Conservation (phyloP, 2,113 vertebrate species). For the Ciconia maguari region DNA sequence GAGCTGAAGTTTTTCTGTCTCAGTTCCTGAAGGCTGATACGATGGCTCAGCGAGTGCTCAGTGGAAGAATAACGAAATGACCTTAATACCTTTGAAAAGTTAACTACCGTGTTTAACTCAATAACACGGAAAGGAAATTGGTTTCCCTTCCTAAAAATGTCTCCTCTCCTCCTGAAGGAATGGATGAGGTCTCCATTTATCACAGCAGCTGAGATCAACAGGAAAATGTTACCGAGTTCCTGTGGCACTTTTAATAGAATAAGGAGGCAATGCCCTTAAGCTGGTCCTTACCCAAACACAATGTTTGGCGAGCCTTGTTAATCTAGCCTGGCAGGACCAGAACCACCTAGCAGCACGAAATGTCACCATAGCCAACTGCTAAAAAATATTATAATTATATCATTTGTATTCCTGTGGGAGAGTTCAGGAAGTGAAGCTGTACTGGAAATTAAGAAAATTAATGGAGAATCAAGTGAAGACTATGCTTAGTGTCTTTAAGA, state of each 20-base stretch:
- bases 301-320: not conserved
- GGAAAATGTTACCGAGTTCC: not conserved
- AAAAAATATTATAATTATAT: not conserved
- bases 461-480: not conserved
- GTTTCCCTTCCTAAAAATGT: not conserved
- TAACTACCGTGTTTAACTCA: not conserved
- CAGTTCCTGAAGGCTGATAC: not conserved
- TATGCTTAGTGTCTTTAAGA: not conserved
- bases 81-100: not conserved
- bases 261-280: not conserved
- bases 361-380: not conserved
- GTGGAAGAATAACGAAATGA: not conserved
- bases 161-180: not conserved
- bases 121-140: not conserved
- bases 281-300: slow-evolving; percentile 4
- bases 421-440: not conserved
- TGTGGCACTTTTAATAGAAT: not conserved
- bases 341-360: not conserved
- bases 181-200: slow-evolving; percentile 12
- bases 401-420: not conserved
- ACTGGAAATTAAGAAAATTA: not conserved
- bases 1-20: not conserved
- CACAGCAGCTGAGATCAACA: not conserved
- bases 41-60: not conserved
- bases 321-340: not conserved